A percentile compares a stretch with the other conserved stretches of the same genome.
These are phyloP conservation scores for Carettochelys insculpta DNA, from an alignment of 2,113 vertebrate genomes.

Conservation along the genomic window DNA sequence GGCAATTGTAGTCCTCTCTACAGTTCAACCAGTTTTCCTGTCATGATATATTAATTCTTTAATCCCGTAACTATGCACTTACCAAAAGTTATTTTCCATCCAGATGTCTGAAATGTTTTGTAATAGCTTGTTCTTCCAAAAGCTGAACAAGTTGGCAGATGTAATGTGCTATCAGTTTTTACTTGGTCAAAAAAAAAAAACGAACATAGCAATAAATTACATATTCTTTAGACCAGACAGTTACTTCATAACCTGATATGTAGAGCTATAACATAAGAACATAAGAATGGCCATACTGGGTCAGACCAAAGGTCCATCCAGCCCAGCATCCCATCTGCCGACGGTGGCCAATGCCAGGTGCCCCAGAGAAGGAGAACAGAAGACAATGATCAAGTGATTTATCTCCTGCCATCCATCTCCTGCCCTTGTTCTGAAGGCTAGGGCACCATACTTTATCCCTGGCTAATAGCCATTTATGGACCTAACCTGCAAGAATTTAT, in stretches of 20 bases:
- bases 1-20: not conserved
- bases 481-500: no score
- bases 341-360: no score
- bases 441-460: no score
- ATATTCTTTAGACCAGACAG: not conserved
- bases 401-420: no score
- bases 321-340: no score
- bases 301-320: no score
- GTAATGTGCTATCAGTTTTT: not conserved
- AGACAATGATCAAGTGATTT: no score
- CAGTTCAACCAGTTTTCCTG: not conserved
- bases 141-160: not conserved
- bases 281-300: no score
- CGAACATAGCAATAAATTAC: not conserved
- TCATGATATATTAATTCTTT: not conserved
- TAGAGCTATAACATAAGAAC: not conserved
- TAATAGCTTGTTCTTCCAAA: not conserved
- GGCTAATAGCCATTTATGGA: no score
- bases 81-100: not conserved
- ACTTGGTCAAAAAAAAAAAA: not conserved
- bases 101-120: not conserved
- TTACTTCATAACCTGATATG: not conserved
- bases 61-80: not conserved
- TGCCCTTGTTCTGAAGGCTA: no score
- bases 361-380: no score